Percentiles rank a stretch among this genome's conserved stretches.
These are phyloP conservation scores for Australoheros scitulus DNA, from an alignment of 2,113 vertebrate genomes.

Conservation along the genomic window DNA sequence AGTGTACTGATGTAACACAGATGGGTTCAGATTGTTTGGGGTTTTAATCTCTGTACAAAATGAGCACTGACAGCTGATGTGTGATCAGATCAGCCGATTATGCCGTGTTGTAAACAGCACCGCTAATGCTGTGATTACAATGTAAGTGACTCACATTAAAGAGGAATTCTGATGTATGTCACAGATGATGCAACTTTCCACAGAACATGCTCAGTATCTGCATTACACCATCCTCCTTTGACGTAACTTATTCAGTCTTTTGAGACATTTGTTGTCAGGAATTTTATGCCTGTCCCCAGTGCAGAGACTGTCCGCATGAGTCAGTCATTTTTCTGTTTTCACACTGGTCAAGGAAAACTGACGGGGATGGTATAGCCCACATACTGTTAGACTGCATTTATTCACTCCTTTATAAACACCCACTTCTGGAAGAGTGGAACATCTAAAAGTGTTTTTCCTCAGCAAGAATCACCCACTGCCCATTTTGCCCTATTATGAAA, in stretches of 20 bases:
- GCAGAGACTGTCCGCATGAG: slow-evolving; percentile 48
- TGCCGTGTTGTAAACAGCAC: slow-evolving; percentile 22
- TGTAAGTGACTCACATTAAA: slow-evolving; percentile 3
- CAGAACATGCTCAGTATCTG: neutral
- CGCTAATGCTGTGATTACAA: slow-evolving; percentile 27
- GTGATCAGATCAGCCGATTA: slow-evolving; percentile 26
- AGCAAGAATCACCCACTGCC: slow-evolving; percentile 41
- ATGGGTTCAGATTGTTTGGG: neutral
- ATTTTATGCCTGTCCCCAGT: slow-evolving; percentile 13
- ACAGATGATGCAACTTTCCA: slow-evolving; percentile 21
- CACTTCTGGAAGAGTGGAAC: slow-evolving; percentile 27
- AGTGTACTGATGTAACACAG: neutral
- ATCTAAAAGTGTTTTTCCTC: slow-evolving; percentile 43
- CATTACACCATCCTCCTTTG: neutral
- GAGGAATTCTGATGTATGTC: slow-evolving; percentile 4
- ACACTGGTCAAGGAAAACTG: neutral
- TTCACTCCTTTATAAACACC: neutral
- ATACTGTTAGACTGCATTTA: slow-evolving; percentile 19
- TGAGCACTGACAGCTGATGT: slow-evolving; percentile 7
- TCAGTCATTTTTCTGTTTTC: slow-evolving; percentile 37
- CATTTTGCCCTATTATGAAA: slow-evolving; percentile 16
- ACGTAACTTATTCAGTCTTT: slow-evolving; percentile 18
- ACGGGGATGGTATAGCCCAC: slow-evolving; percentile 24
- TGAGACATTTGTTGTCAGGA: slow-evolving; percentile 19
- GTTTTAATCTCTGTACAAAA: slow-evolving; percentile 5